These are phyloP conservation scores for Didymodactylos carnosus DNA, from an alignment of 2,888 invertebrate species.

Conservation along the genomic window DNA sequence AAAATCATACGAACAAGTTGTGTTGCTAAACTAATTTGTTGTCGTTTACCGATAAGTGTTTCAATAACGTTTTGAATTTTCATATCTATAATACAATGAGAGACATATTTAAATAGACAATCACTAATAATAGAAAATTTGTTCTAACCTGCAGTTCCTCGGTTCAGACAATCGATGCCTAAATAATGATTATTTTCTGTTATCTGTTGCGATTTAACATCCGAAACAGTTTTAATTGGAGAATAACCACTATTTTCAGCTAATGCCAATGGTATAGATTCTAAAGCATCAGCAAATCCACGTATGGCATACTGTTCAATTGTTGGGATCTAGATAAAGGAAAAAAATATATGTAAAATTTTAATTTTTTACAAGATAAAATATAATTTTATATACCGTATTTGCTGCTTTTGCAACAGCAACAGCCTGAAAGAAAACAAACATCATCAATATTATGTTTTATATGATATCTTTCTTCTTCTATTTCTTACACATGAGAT, in stretches of 20 bases:
- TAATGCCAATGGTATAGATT: slow-evolving; percentile 74
- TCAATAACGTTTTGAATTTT: slow-evolving; percentile 80
- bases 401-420: slow-evolving; percentile 74
- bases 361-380: neutral
- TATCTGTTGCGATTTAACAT: slow-evolving; percentile 69
- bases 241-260: slow-evolving; percentile 87
- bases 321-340: slow-evolving; percentile 44
- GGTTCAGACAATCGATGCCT: slow-evolving; percentile 81
- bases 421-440: no score
- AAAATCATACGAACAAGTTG: slow-evolving; percentile 98
- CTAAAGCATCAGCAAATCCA: slow-evolving; percentile 81
- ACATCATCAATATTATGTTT: no score
- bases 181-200: slow-evolving; percentile 61
- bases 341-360: slow-evolving; percentile 12
- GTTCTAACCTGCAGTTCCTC: slow-evolving; percentile 44
- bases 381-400: slow-evolving; percentile 22
- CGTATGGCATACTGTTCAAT: slow-evolving; percentile 92
- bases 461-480: no score
- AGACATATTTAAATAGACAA: neutral
- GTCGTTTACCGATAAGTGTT: slow-evolving; percentile 83
- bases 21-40: slow-evolving; percentile 83
- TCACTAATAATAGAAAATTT: neutral
- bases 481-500: no score
- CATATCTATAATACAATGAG: slow-evolving; percentile 64
- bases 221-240: slow-evolving; percentile 65